phyloP scores from a whole-genome alignment of 2,797 vertebrate genomes.

The Liasis olivaceus region DNA sequence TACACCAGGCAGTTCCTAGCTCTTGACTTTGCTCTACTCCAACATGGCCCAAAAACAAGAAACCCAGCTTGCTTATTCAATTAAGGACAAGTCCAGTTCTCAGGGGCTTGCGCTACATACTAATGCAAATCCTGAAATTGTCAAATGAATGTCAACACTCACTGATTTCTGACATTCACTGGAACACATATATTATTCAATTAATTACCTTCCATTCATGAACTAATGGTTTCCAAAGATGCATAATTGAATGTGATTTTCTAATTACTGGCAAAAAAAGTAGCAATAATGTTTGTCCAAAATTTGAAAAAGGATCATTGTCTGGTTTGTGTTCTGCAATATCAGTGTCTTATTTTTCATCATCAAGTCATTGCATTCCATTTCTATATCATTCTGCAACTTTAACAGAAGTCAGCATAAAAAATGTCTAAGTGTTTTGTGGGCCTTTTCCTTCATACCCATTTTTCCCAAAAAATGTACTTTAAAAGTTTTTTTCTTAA shows the following conservation, averaged over 20 bases:
- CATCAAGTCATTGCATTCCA: background rate
- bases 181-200: background rate
- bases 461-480: background rate
- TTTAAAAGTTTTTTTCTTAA: background rate
- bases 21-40: background rate
- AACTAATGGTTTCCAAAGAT: background rate
- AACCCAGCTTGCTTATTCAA: background rate
- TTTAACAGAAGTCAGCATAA: background rate
- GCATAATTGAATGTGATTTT: constrained; percentile 13
- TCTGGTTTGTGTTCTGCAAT: background rate
- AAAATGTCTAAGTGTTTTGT: background rate
- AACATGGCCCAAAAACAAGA: background rate
- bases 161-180: background rate
- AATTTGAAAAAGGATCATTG: background rate
- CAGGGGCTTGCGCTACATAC: background rate
- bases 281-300: background rate
- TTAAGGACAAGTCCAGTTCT: background rate
- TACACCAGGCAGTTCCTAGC: background rate
- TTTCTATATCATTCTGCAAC: background rate
- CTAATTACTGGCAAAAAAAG: background rate
- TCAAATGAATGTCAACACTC: background rate
- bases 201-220: background rate
- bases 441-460: background rate
- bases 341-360: no score
- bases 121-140: background rate